Percentiles rank a stretch among this genome's conserved stretches.
These are phyloP conservation scores for Drosophila takahashii DNA, from an alignment of 1,140 invertebrate species.

Conservation along the genomic window DNA sequence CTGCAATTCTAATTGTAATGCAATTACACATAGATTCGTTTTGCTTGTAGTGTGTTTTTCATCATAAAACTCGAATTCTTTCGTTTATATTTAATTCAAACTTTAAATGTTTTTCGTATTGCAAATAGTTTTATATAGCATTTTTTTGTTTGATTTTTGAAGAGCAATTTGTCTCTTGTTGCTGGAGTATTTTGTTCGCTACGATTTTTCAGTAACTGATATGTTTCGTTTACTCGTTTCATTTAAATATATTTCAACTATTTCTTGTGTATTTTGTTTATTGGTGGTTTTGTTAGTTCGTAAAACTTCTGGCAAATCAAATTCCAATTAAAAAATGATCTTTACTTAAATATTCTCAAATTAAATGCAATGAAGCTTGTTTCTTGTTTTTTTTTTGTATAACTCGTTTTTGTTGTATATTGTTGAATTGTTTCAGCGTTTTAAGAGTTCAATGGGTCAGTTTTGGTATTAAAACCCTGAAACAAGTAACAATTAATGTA, in stretches of 20 bases:
- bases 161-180: slow-evolving; percentile 74
- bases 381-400: slow-evolving; percentile 19
- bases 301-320: slow-evolving; percentile 15
- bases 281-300: slow-evolving; percentile 32
- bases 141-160: slow-evolving; percentile 81
- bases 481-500: slow-evolving; percentile 64
- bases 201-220: slow-evolving; percentile 50
- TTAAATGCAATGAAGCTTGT: neutral
- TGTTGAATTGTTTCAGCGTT: slow-evolving; percentile 75
- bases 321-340: neutral
- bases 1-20: slow-evolving; percentile 44
- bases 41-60: slow-evolving; percentile 30
- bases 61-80: slow-evolving; percentile 30
- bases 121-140: slow-evolving; percentile 18
- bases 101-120: slow-evolving; percentile 32
- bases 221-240: slow-evolving; percentile 37
- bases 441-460: slow-evolving; percentile 75
- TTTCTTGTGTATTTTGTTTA: slow-evolving; percentile 30
- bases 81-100: slow-evolving; percentile 36
- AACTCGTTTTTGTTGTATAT: slow-evolving; percentile 10
- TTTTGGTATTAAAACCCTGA: slow-evolving; percentile 76
- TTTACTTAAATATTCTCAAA: neutral
- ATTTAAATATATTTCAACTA: slow-evolving; percentile 47
- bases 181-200: slow-evolving; percentile 63
- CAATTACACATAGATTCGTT: slow-evolving; percentile 69